Conservation (phyloP, 2,113 vertebrate genomes). For the Ochotona princeps region DNA sequence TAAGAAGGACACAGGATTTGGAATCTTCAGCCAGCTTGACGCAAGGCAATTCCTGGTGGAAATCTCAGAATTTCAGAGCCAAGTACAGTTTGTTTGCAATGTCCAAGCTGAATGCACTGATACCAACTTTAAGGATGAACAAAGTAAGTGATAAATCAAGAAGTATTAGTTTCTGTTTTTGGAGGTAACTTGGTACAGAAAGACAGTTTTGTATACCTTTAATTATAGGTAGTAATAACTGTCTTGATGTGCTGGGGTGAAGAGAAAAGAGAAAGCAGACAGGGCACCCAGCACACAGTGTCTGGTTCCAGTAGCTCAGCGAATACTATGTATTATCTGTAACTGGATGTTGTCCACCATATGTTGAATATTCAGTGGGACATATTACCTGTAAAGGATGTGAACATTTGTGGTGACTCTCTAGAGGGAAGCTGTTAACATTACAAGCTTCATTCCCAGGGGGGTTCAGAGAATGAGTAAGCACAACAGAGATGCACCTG, state of each 20-base stretch:
- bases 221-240: neutral
- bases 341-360: neutral
- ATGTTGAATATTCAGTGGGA: neutral
- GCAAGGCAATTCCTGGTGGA: slow-evolving; percentile 41
- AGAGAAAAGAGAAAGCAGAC: neutral
- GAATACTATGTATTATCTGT: neutral
- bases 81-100: slow-evolving; percentile 30
- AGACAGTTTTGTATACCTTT: neutral
- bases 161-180: neutral
- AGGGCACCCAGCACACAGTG: neutral
- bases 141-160: neutral
- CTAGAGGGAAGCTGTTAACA: neutral
- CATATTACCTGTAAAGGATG: neutral
- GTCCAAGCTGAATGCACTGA: neutral
- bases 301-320: neutral
- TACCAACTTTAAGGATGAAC: neutral
- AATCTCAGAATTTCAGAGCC: slow-evolving; percentile 39
- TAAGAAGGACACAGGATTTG: slow-evolving; percentile 43
- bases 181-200: neutral
- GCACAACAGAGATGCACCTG: neutral
- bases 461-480: neutral
- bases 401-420: neutral
- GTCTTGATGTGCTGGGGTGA: neutral
- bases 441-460: neutral
- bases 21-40: slow-evolving; percentile 51